These are phyloP conservation scores for Eilema griseolum DNA, from an alignment of 2,888 invertebrate species.

Conservation along the genomic window DNA sequence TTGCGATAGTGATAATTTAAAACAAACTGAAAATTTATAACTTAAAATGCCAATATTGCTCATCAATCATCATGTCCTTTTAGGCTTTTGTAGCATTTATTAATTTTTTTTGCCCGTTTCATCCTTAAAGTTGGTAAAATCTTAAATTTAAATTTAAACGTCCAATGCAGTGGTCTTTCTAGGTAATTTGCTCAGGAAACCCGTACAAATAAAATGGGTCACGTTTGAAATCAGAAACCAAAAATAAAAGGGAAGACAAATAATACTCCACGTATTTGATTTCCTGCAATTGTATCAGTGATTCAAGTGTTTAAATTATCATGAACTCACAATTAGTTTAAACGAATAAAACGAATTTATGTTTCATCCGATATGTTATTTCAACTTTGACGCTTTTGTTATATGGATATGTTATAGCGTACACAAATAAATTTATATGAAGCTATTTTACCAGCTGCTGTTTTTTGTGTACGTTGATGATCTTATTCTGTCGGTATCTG, in stretches of 20 bases:
- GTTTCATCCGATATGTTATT: not conserved
- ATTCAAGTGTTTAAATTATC: conserved; percentile 4
- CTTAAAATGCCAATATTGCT: too few relatives aligned
- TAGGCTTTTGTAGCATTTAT: conserved; percentile 45
- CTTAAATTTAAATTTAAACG: conserved; percentile 52
- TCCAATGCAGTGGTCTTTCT: conserved; percentile 36
- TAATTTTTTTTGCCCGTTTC: conserved; percentile 53
- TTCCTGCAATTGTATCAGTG: conserved; percentile 30
- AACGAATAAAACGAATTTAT: not conserved
- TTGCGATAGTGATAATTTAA: not conserved
- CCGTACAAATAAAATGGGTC: conserved; percentile 40
- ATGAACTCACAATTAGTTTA: not conserved
- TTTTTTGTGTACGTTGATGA: too few relatives aligned
- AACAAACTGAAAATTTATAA: conserved; percentile 16
- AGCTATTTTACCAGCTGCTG: too few relatives aligned
- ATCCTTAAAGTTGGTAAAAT: conserved; percentile 48
- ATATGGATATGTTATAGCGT: too few relatives aligned
- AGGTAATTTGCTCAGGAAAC: conserved; percentile 35
- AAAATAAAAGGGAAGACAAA: conserved; percentile 35
- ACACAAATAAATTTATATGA: too few relatives aligned
- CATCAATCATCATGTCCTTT: conserved; percentile 17
- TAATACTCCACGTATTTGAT: conserved; percentile 21
- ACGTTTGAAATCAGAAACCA: conserved; percentile 41
- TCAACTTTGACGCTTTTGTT: not conserved
- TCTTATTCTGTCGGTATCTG: too few relatives aligned